These are phyloP conservation scores for Malurus cyaneus DNA, from an alignment of 2,113 vertebrate genomes.

Conservation along the genomic window DNA sequence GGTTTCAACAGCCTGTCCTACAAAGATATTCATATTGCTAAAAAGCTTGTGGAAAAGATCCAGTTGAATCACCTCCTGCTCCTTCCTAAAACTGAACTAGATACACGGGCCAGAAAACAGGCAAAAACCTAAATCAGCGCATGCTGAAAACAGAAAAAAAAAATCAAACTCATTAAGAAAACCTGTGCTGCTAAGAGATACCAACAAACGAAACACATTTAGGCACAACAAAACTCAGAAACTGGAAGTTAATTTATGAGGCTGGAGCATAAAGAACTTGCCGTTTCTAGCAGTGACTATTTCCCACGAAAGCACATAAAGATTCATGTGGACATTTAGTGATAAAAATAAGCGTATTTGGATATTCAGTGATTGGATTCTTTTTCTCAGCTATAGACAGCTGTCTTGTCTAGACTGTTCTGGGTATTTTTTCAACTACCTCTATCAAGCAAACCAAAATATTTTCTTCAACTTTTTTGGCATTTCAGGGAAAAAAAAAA, in stretches of 20 bases:
- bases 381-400: not conserved
- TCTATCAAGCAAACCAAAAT: not conserved
- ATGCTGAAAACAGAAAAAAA: not conserved
- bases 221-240: not conserved
- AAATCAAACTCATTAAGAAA: not conserved
- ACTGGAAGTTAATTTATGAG: not conserved
- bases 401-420: not conserved
- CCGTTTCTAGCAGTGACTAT: not conserved
- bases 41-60: not conserved
- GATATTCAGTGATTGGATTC: not conserved
- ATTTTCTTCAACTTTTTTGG: not conserved
- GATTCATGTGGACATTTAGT: not conserved
- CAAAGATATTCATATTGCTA: not conserved
- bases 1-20: not conserved
- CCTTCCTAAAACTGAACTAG: not conserved
- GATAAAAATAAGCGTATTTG: not conserved
- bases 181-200: not conserved
- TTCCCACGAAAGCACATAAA: not conserved
- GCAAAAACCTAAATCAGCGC: not conserved
- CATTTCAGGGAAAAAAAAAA: not conserved
- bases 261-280: not conserved
- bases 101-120: not conserved
- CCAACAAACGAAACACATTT: not conserved
- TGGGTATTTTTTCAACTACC: not conserved
- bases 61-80: not conserved